Percentiles rank a stretch among this genome's conserved stretches.
These are phyloP conservation scores for Trichonephila clavipes DNA, from an alignment of 1,140 invertebrate species.

Conservation along the genomic window DNA sequence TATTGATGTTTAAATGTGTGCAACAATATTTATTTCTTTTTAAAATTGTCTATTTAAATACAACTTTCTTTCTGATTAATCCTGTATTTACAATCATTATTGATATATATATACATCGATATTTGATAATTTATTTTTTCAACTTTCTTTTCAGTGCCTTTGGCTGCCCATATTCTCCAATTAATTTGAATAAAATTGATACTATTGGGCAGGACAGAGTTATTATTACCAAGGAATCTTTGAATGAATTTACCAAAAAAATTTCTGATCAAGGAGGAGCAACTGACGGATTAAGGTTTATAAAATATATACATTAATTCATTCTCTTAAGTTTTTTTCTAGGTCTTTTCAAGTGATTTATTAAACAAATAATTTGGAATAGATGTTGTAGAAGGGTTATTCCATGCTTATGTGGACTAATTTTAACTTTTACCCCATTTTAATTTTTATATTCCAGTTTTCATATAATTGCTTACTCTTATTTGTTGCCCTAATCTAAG, in stretches of 20 bases:
- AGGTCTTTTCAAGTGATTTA: background rate
- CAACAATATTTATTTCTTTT: too few species aligned
- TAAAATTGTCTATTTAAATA: too few species aligned
- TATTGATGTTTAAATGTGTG: too few species aligned
- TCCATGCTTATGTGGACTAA: too few species aligned
- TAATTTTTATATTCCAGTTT: background rate
- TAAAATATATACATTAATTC: background rate
- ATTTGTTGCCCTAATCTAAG: background rate
- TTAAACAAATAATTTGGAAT: background rate
- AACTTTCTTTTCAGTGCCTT: conserved; percentile 82
- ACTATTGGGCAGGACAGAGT: conserved; percentile 80
- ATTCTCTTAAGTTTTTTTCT: background rate
- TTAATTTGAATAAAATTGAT: conserved; percentile 85
- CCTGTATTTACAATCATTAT: background rate
- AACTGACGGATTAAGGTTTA: conserved; percentile 72
- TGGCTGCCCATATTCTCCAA: conserved; percentile 91
- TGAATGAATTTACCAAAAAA: conserved; percentile 68
- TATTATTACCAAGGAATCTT: conserved; percentile 76
- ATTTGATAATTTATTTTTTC: background rate
- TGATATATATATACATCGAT: background rate
- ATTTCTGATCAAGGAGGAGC: conserved; percentile 59
- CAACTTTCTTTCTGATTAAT: background rate
- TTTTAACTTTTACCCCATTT: too few species aligned
- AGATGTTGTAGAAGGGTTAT: background rate
- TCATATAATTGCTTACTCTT: background rate